A percentile compares a stretch with the other conserved stretches of the same genome.
Evolutionary conservation across 1,140 invertebrate species (phyloP).

Genomic region (Euura lappo): DNA sequence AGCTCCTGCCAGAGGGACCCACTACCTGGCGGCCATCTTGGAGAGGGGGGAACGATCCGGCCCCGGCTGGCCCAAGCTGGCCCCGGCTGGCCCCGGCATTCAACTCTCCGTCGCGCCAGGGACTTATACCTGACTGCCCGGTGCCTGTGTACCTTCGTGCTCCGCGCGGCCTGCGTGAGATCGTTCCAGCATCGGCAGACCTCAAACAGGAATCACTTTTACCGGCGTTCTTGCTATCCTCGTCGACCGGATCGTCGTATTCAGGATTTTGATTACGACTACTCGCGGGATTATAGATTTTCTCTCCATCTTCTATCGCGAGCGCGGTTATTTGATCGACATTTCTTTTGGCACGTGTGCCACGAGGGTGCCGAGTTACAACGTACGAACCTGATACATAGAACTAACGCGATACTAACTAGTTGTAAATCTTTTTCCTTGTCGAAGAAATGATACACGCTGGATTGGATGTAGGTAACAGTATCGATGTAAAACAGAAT

Average conservation of each 20-base stretch:
- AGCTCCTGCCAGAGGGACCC: conserved; percentile 43
- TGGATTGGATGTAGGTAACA: not conserved
- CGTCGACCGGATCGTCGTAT: no score
- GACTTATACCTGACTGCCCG: conserved; percentile 35
- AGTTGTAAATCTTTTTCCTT: conserved; percentile 5
- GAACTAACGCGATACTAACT: conserved; percentile 9
- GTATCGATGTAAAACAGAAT: not conserved
- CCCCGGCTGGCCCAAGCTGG: conserved; percentile 6
- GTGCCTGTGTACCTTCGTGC: not conserved
- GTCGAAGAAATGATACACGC: not conserved
- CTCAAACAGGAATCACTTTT: conserved; percentile 23
- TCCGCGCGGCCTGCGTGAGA: conserved; percentile 39
- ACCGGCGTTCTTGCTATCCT: conserved; percentile 22
- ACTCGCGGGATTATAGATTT: no score
- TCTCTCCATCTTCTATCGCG: no score
- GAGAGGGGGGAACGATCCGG: conserved; percentile 44
- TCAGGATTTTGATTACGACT: no score
- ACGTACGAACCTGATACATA: conserved; percentile 4
- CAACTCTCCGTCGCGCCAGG: conserved; percentile 36
- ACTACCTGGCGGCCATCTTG: conserved; percentile 54
- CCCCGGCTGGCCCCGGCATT: conserved; percentile 33
- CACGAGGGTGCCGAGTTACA: no score
- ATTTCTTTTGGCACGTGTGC: no score
- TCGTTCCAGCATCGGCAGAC: not conserved
- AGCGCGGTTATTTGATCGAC: no score